A percentile compares a stretch with the other conserved stretches of the same genome.
Conservation (phyloP, 1,140 invertebrate genomes). For the Monomorium pharaonis region DNA sequence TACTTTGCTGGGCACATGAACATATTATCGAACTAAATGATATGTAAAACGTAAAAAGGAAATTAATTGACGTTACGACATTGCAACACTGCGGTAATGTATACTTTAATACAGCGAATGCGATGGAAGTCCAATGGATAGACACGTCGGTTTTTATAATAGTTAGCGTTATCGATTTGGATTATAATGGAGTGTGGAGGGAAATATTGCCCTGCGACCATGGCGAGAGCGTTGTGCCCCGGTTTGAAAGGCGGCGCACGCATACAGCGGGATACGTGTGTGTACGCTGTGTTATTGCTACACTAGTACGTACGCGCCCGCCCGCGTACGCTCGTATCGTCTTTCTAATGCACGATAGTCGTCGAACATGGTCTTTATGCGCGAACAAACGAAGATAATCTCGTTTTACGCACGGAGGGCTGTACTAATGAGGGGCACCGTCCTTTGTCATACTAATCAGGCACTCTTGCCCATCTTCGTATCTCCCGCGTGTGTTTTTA, state of each 20-base stretch:
- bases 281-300: conserved; percentile 44
- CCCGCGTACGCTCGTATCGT: conserved; percentile 42
- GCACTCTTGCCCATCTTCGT: conserved; percentile 33
- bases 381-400: conserved; percentile 74
- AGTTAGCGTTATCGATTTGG: conserved; percentile 69
- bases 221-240: not conserved
- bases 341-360: conserved; percentile 66
- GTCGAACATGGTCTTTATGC: conserved; percentile 59
- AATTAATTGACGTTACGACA: conserved; percentile 31
- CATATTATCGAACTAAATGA: conserved; percentile 1
- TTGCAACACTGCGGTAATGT: conserved; percentile 29
- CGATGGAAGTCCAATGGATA: conserved; percentile 31
- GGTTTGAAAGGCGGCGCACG: conserved; percentile 13
- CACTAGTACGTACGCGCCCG: conserved; percentile 5
- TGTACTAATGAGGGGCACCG: conserved; percentile 65
- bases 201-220: conserved; percentile 50
- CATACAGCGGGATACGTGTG: not conserved
- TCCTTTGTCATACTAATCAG: conserved; percentile 60
- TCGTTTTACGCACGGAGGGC: conserved; percentile 70
- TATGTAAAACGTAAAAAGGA: not conserved
- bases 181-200: conserved; percentile 55
- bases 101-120: conserved; percentile 60
- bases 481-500: conserved; percentile 43
- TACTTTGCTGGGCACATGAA: no score
- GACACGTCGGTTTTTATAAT: conserved; percentile 61